Percentiles rank a stretch among this genome's conserved stretches.
phyloP scores from a whole-genome alignment of 2,797 vertebrate genomes.

The Anomalospiza imberbis region DNA sequence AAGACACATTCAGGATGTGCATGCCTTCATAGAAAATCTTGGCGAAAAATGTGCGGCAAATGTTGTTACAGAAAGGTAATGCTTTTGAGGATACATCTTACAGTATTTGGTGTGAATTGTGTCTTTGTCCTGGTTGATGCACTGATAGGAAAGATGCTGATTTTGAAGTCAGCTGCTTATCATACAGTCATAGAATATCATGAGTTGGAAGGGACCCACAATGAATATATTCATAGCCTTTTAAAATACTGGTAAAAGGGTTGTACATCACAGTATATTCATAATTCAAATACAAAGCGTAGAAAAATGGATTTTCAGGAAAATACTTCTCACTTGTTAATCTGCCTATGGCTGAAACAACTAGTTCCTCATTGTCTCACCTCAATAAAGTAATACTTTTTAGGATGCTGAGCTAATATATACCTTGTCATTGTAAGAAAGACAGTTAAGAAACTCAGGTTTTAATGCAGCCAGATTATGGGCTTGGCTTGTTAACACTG shows the following conservation, averaged over 20 bases:
- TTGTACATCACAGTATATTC: neutral
- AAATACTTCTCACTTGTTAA: neutral
- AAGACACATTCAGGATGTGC: slow-evolving; percentile 90
- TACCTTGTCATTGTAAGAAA: neutral
- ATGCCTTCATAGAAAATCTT: slow-evolving; percentile 86
- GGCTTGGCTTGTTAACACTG: neutral
- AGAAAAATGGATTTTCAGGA: neutral
- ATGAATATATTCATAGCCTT: neutral
- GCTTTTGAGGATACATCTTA: neutral
- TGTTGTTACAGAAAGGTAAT: slow-evolving; percentile 79
- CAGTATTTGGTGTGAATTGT: neutral
- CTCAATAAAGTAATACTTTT: neutral
- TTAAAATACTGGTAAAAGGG: neutral
- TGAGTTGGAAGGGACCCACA: neutral
- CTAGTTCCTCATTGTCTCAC: neutral
- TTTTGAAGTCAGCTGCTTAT: neutral
- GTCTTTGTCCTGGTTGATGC: neutral
- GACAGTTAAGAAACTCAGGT: neutral
- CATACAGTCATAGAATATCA: neutral
- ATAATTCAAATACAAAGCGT: neutral
- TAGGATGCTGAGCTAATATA: neutral
- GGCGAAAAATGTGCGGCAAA: slow-evolving; percentile 84
- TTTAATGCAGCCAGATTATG: neutral
- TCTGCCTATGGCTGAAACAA: neutral
- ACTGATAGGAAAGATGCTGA: neutral